phyloP scores from a whole-genome alignment of 2,797 vertebrate species.

The Squalus acanthias region DNA sequence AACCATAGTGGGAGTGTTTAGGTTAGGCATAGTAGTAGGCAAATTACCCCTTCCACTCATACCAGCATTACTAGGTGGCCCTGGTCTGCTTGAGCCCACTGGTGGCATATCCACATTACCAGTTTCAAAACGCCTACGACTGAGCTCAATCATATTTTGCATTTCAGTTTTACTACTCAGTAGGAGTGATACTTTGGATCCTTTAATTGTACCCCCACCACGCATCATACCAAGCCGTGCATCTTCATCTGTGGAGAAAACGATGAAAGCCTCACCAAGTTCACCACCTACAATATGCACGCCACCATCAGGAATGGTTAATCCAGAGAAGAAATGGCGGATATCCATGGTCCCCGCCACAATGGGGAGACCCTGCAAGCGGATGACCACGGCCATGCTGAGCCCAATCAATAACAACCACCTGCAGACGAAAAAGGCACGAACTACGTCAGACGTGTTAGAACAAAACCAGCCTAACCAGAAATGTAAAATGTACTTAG shows the following conservation, averaged over 20 bases:
- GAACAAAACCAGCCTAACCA: conserved; percentile 59
- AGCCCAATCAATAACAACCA: conserved; percentile 84
- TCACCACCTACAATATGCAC: conserved; percentile 99
- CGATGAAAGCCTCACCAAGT: conserved; percentile 99
- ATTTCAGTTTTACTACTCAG: conserved; percentile 99
- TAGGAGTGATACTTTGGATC: conserved; percentile 95
- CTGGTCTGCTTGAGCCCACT: conserved; percentile 76
- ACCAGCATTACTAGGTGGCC: conserved; percentile 68
- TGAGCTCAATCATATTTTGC: conserved; percentile 99
- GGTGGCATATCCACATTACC: conserved; percentile 75
- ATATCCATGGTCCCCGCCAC: conserved; percentile 99
- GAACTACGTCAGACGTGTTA: conserved; percentile 73
- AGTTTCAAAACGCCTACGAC: conserved; percentile 94
- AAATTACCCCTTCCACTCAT: conserved; percentile 75
- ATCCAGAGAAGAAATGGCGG: conserved; percentile 99
- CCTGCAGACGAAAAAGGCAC: conserved; percentile 98
- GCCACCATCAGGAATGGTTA: conserved; percentile 98
- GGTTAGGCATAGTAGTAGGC: conserved; percentile 76
- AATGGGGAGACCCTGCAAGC: conserved; percentile 99
- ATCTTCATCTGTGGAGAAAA: conserved; percentile 99
- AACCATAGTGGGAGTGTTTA: conserved; percentile 74
- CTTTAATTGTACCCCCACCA: conserved; percentile 95
- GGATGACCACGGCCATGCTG: conserved; percentile 99
- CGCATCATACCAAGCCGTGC: conserved; percentile 99
- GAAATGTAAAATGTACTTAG: conserved; percentile 49